Conservation (phyloP, 2,797 vertebrate genomes). For the Thunnus albacares region DNA sequence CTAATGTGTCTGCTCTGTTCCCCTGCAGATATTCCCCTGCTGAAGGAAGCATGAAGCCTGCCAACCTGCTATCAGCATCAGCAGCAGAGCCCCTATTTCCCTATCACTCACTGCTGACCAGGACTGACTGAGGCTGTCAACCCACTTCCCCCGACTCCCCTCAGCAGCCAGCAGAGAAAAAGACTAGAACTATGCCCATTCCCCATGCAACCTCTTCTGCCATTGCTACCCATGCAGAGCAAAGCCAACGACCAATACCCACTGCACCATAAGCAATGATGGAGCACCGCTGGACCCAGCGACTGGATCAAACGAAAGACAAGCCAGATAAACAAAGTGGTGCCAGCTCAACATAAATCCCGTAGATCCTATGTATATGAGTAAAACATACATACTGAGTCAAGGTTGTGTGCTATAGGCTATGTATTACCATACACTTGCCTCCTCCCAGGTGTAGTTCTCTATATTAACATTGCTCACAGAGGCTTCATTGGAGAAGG, state of each 20-base stretch:
- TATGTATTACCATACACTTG: slow-evolving; percentile 58
- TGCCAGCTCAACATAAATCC: slow-evolving; percentile 62
- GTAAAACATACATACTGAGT: slow-evolving; percentile 61
- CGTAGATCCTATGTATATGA: slow-evolving; percentile 69
- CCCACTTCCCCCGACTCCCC: slow-evolving; percentile 35
- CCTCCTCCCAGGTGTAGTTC: slow-evolving; percentile 61
- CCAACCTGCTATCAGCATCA: slow-evolving; percentile 71
- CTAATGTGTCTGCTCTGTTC: slow-evolving; percentile 53
- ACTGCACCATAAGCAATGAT: slow-evolving; percentile 53
- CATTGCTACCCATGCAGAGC: slow-evolving; percentile 69
- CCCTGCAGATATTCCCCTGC: slow-evolving; percentile 93
- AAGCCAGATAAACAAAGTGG: slow-evolving; percentile 36
- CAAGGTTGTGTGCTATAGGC: slow-evolving; percentile 70
- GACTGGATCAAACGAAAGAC: slow-evolving; percentile 50
- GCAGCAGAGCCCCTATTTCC: slow-evolving; percentile 54
- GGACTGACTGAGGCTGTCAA: slow-evolving; percentile 81
- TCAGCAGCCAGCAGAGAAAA: slow-evolving; percentile 66
- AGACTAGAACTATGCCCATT: slow-evolving; percentile 68
- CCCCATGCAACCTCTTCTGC: slow-evolving; percentile 63
- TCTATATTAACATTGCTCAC: slow-evolving; percentile 62
- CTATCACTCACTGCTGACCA: slow-evolving; percentile 73
- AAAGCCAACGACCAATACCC: slow-evolving; percentile 66
- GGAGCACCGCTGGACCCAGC: slow-evolving; percentile 52
- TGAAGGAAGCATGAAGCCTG: slow-evolving; percentile 97
- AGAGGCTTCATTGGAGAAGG: slow-evolving; percentile 51